Base-by-base conservation (phyloP, 2,888 invertebrate genomes). In the Lypha dubia region DNA sequence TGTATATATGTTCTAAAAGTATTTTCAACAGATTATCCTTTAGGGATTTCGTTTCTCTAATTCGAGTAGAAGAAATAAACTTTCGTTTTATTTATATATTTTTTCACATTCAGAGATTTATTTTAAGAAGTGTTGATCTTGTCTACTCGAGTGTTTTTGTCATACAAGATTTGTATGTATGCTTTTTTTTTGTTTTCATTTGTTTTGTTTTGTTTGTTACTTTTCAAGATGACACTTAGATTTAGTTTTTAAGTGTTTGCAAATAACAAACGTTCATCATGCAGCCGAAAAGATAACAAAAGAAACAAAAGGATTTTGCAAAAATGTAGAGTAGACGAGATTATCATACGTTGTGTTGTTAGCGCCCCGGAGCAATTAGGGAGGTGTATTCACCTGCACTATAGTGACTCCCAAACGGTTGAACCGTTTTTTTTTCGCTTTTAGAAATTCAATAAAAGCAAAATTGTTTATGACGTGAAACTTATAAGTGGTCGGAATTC, bases 21-120 rank as follows among this genome's bases (percentile, higher is more conserved):
- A 49, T 49, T 49, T 49, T 49, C 20, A 8, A 49, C 20, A 9
- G 49, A 49, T 49, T 49, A 49, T 49, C 49, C 49, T 49, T 49
- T 17, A 20, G 49, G 20, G 17, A 9, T 1, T 49, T 49, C 8
- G 49, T 20, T 4, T 20, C 17, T 20, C 20, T 49, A 49, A 17
- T 49, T 49, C 49, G 8, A 3, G 17, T 20, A 49, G 8, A 20
- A 49, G 20, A 17, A 49, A 49, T 49, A 49, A 17, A 20, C 49
- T 20, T 49, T 49, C 17, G 15, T 7, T 20, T 17, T 49, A 8
- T 49, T 41, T 41, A 2, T 41, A 2, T 15, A 13, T 41, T 20
- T 49, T 17, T 41, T 15, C 20, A 20, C 20, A 20, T 49, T 49
- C 9, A 20, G 49, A 17, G 49, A 49, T 17, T 49, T 17, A 20